A percentile compares a stretch with the other conserved stretches of the same genome.
These are phyloP conservation scores for Bellardia bayeri DNA, from an alignment of 2,888 invertebrate genomes.

Conservation along the genomic window DNA sequence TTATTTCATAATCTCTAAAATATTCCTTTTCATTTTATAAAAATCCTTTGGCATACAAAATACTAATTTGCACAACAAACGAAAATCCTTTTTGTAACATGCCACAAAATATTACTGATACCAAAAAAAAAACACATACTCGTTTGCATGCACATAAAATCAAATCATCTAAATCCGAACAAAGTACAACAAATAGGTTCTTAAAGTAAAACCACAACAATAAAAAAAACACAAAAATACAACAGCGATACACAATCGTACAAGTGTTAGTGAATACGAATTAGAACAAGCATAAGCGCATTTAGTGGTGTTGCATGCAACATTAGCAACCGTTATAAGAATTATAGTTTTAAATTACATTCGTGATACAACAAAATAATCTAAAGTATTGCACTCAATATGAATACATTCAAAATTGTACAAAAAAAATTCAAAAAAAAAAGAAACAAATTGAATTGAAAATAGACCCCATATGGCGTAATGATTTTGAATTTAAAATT, in stretches of 20 bases:
- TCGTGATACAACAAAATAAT: slow-evolving; percentile 66
- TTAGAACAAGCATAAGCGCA: background rate
- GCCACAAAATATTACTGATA: slow-evolving; percentile 55
- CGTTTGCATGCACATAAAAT: slow-evolving; percentile 49
- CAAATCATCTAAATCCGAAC: slow-evolving; percentile 54
- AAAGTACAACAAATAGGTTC: slow-evolving; percentile 61
- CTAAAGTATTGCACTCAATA: slow-evolving; percentile 56
- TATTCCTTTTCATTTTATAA: background rate
- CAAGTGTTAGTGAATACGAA: background rate
- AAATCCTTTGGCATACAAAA: slow-evolving; percentile 39
- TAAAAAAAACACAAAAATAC: background rate
- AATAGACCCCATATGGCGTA: slow-evolving; percentile 70
- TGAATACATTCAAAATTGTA: slow-evolving; percentile 29
- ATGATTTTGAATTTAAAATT: slow-evolving; percentile 34
- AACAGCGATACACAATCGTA: background rate
- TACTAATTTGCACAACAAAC: slow-evolving; percentile 54
- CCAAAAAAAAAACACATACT: background rate
- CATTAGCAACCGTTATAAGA: slow-evolving; percentile 60
- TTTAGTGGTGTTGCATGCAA: slow-evolving; percentile 65
- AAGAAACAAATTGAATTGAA: slow-evolving; percentile 36
- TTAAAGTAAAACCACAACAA: slow-evolving; percentile 46
- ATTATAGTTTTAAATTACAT: slow-evolving; percentile 69
- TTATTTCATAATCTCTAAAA: background rate
- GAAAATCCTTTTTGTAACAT: slow-evolving; percentile 57
- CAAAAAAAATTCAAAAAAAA: background rate